A percentile compares a stretch with the other conserved stretches of the same genome.
These are phyloP conservation scores for Lasioglossum oenotherae DNA, from an alignment of 2,888 invertebrate genomes.

Conservation along the genomic window DNA sequence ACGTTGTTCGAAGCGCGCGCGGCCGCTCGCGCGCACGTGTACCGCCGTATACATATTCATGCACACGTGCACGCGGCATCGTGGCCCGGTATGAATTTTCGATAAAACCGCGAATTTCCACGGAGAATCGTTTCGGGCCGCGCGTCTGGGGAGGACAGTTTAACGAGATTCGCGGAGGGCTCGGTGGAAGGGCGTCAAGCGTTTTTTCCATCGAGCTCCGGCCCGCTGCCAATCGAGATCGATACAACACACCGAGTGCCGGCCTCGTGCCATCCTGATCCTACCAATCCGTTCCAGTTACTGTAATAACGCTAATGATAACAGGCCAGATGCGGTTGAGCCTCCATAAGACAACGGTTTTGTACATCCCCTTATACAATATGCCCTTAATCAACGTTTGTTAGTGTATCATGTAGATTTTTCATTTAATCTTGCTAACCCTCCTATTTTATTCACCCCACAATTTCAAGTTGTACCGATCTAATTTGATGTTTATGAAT, in stretches of 20 bases:
- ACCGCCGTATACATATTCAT: constrained; percentile 26
- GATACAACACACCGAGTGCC: constrained; percentile 58
- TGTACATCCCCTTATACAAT: not conserved
- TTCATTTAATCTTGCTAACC: no score
- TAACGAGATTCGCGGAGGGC: constrained; percentile 68
- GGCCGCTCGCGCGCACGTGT: not conserved
- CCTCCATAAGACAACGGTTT: not conserved
- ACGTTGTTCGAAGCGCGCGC: not conserved
- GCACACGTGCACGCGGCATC: constrained; percentile 20
- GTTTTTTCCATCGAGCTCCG: constrained; percentile 55
- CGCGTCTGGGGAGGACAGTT: constrained; percentile 71
- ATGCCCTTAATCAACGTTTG: no score
- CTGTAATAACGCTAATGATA: not conserved
- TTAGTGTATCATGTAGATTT: no score
- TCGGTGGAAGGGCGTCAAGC: constrained; percentile 37
- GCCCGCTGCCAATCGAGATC: constrained; percentile 60
- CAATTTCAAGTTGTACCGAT: not conserved
- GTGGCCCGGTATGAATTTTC: constrained; percentile 66
- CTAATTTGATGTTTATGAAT: not conserved
- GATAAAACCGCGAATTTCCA: constrained; percentile 74
- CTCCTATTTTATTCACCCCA: not conserved
- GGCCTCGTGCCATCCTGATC: not conserved
- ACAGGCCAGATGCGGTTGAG: not conserved
- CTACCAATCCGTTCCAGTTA: not conserved
- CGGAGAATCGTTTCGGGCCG: constrained; percentile 60